Conservation (phyloP, 2,113 vertebrate genomes). For the Bubo blakistoni region DNA sequence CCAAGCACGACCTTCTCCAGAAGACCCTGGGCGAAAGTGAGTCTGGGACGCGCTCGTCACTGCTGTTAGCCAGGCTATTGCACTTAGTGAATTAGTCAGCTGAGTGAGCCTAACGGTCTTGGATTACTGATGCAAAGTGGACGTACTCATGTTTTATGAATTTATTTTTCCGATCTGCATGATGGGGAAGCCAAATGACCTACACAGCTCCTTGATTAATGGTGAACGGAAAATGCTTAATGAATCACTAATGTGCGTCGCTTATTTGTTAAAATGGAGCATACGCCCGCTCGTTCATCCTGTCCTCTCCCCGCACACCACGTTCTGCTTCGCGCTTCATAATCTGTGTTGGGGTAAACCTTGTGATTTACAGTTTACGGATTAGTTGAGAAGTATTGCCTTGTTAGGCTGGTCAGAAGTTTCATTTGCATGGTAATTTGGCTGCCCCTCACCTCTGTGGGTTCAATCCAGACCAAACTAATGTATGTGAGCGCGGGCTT, state of each 20-base stretch:
- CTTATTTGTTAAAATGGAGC: slow-evolving; percentile 6
- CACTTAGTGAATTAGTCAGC: not conserved
- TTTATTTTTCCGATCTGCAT: not conserved
- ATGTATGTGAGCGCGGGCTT: not conserved
- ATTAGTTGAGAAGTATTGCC: not conserved
- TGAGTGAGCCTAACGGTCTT: not conserved
- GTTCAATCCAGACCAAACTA: not conserved
- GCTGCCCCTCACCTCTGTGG: not conserved
- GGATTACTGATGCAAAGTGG: not conserved
- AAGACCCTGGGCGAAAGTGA: slow-evolving; percentile 98
- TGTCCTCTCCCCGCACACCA: not conserved
- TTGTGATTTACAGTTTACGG: not conserved
- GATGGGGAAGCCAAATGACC: not conserved
- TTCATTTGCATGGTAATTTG: accelerated
- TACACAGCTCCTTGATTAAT: slow-evolving; percentile 19
- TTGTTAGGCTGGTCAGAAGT: not conserved
- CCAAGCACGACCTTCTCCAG: slow-evolving; percentile 95
- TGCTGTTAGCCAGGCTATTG: not conserved
- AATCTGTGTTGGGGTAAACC: not conserved
- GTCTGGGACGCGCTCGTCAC: slow-evolving; percentile 36
- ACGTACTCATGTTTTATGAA: not conserved
- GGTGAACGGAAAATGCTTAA: not conserved
- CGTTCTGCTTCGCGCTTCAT: not conserved
- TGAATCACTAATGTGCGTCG: slow-evolving; percentile 18
- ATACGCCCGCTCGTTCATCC: not conserved